Evolutionary conservation across 2,797 vertebrate species (phyloP).

Genomic region (Taeniopygia guttata): DNA sequence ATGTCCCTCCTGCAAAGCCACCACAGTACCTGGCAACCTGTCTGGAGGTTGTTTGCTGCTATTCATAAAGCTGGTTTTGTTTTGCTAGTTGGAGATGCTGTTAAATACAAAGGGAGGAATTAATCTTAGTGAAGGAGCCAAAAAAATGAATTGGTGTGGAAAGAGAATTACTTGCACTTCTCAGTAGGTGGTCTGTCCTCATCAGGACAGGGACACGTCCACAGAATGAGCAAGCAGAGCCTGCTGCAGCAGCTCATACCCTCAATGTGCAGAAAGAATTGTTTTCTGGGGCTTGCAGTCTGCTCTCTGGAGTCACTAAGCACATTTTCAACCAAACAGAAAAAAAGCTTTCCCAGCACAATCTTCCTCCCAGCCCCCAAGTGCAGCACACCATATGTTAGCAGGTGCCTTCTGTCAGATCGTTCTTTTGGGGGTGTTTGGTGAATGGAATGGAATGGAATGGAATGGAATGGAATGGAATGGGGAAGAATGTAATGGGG

Average conservation of each 20-base stretch:
- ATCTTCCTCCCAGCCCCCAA: background rate
- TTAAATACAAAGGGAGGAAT: conserved; percentile 4
- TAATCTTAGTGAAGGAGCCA: background rate
- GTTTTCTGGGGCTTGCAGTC: background rate
- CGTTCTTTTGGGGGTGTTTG: rapidly evolving
- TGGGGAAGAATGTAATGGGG: no score
- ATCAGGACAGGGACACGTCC: rapidly evolving
- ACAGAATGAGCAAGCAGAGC: conserved; percentile 9
- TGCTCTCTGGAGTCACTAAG: background rate
- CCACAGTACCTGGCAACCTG: background rate
- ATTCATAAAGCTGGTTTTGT: background rate
- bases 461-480: no score
- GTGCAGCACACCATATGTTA: background rate
- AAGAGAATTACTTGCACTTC: background rate
- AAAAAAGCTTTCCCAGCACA: background rate
- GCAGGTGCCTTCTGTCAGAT: background rate
- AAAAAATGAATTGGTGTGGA: background rate
- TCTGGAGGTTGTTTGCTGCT: background rate
- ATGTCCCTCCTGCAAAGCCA: background rate
- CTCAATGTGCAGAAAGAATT: background rate
- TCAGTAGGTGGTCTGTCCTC: background rate
- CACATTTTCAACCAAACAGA: background rate
- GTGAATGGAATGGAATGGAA: no score
- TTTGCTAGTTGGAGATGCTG: background rate
- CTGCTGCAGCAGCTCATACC: background rate